These are phyloP conservation scores for Anarhynchus alexandrinus DNA, from an alignment of 2,113 vertebrate species.

Conservation along the genomic window DNA sequence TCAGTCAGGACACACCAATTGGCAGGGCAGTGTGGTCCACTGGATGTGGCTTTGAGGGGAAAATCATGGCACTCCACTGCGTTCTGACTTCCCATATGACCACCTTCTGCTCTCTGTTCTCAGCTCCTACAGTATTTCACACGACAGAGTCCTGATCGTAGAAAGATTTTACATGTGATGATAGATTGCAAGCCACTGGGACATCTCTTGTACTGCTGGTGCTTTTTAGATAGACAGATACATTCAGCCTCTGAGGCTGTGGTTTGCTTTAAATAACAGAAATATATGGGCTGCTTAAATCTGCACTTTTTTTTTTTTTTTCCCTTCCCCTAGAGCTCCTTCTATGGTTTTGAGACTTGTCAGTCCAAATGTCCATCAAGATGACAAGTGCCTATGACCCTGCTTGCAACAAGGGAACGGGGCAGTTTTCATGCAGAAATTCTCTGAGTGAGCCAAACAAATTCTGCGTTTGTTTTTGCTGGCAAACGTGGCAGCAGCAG, in stretches of 20 bases:
- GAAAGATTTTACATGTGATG: neutral
- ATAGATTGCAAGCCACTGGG: neutral
- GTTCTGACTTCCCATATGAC: neutral
- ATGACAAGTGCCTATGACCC: neutral
- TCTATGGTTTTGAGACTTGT: neutral
- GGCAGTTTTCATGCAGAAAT: neutral
- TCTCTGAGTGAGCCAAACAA: neutral
- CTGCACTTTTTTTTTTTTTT: neutral
- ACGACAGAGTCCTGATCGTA: fast-evolving
- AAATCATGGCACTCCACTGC: fast-evolving
- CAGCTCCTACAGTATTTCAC: neutral
- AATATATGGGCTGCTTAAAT: neutral
- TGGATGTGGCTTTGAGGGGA: neutral
- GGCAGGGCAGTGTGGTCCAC: neutral
- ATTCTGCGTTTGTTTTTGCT: neutral
- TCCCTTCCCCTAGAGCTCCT: neutral
- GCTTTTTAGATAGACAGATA: neutral
- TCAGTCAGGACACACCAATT: neutral
- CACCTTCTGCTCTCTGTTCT: neutral
- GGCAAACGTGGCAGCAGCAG: neutral
- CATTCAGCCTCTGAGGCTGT: neutral
- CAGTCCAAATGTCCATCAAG: neutral
- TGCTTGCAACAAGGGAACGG: neutral
- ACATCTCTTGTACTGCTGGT: neutral
- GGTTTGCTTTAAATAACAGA: neutral